phyloP scores from a whole-genome alignment of 2,888 invertebrate genomes.

The Eupithecia vulgata region DNA sequence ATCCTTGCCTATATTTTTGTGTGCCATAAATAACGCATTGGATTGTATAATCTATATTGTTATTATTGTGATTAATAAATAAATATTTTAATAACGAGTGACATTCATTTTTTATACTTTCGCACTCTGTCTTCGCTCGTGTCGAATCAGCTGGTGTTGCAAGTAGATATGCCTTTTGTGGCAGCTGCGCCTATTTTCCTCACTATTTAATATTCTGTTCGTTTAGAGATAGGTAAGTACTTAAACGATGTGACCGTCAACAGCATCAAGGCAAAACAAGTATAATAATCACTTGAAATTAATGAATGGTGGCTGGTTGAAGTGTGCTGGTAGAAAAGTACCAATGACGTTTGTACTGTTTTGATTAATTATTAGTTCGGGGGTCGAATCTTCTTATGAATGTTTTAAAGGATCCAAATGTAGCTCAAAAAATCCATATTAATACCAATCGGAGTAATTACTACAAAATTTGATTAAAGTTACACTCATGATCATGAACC shows the following conservation, averaged over 20 bases:
- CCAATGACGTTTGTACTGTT: background rate
- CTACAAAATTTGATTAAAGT: no score
- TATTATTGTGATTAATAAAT: no score
- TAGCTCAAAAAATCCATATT: no score
- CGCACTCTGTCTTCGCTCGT: conserved; percentile 8
- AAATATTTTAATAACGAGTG: background rate
- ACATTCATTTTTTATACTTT: background rate
- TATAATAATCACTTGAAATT: background rate
- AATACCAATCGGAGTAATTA: no score
- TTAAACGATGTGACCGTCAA: conserved; percentile 35
- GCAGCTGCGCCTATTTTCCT: conserved; percentile 57
- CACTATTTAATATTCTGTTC: conserved; percentile 63
- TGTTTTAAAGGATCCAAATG: no score
- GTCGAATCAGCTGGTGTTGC: conserved; percentile 17
- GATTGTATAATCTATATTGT: no score
- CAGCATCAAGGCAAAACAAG: conserved; percentile 36
- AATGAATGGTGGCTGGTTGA: background rate
- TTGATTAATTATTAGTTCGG: no score
- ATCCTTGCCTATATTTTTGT: background rate
- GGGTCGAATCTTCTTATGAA: no score
- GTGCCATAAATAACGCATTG: no score
- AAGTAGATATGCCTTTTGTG: conserved; percentile 14
- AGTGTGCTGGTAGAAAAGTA: background rate
- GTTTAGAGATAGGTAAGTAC: conserved; percentile 44
- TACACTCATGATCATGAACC: no score